Conservation (phyloP, 2,113 vertebrate species). For the Megaleporinus macrocephalus region DNA sequence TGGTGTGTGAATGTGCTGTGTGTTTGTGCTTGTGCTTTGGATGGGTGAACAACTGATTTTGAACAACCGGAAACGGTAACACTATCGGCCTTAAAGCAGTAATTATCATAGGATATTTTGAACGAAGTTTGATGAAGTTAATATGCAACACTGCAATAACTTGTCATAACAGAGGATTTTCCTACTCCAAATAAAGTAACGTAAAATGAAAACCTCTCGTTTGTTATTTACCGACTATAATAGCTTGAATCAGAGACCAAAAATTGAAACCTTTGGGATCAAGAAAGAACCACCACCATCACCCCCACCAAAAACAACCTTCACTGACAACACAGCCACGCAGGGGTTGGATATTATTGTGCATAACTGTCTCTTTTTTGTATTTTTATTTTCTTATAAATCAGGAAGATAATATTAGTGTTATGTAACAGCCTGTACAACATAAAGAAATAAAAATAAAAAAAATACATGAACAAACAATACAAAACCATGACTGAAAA, state of each 20-base stretch:
- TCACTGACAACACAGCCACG: neutral
- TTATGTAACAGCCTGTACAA: slow-evolving; percentile 84
- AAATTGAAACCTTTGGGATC: no score
- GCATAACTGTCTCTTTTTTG: slow-evolving; percentile 71
- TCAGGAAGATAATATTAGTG: slow-evolving; percentile 78
- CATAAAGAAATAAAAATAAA: slow-evolving; percentile 64
- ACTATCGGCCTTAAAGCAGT: slow-evolving; percentile 72
- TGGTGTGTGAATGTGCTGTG: slow-evolving; percentile 10
- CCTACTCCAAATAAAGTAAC: slow-evolving; percentile 72
- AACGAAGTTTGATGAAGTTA: slow-evolving; percentile 66
- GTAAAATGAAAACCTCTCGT: slow-evolving; percentile 19
- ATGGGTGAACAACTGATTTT: slow-evolving; percentile 53
- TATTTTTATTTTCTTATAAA: slow-evolving; percentile 75
- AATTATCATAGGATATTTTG: slow-evolving; percentile 68
- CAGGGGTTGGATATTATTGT: slow-evolving; percentile 55
- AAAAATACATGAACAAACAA: slow-evolving; percentile 56
- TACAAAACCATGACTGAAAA: slow-evolving; percentile 71
- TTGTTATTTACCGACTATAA: slow-evolving; percentile 29
- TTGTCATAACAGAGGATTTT: slow-evolving; percentile 68
- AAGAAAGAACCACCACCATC: neutral
- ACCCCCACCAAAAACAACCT: neutral
- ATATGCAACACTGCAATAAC: slow-evolving; percentile 75
- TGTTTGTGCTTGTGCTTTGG: slow-evolving; percentile 11
- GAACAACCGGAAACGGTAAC: slow-evolving; percentile 49
- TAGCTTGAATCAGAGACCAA: no score